Evolutionary conservation across 2,888 invertebrate genomes (phyloP).

Genomic region (Ceratothoa steindachneri): DNA sequence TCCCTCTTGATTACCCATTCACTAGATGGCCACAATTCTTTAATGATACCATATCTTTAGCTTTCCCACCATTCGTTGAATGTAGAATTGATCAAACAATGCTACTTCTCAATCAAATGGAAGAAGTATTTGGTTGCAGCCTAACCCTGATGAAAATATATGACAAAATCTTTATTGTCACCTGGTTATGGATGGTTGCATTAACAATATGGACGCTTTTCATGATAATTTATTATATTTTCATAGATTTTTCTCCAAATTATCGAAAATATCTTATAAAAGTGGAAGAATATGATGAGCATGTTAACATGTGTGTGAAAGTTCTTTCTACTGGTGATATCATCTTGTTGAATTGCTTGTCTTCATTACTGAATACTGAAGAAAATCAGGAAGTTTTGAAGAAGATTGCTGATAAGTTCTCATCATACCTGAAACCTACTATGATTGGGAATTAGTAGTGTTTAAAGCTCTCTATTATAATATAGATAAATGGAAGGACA

Average conservation of each 20-base stretch:
- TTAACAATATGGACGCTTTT: not conserved
- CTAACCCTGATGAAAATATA: not conserved
- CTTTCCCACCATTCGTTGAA: not conserved
- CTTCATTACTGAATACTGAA: not conserved
- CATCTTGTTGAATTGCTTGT: not conserved
- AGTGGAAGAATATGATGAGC: not conserved
- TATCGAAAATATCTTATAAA: not conserved
- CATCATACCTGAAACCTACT: no score
- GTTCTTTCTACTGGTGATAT: not conserved
- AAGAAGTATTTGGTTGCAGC: not conserved
- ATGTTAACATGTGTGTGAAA: not conserved
- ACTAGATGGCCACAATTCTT: not conserved
- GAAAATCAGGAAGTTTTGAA: constrained; percentile 7
- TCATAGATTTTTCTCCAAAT: not conserved
- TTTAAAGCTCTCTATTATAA: no score
- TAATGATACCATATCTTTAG: not conserved
- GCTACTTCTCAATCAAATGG: not conserved
- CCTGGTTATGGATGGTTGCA: not conserved
- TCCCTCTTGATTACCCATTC: not conserved
- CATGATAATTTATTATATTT: not conserved
- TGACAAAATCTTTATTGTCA: not conserved
- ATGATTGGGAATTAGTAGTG: no score
- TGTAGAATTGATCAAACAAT: not conserved
- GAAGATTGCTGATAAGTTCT: not conserved
- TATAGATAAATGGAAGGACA: no score